Percentiles rank a stretch among this genome's conserved stretches.
Evolutionary conservation across 2,797 vertebrate species (phyloP).

Genomic region (Sciurus vulgaris): DNA sequence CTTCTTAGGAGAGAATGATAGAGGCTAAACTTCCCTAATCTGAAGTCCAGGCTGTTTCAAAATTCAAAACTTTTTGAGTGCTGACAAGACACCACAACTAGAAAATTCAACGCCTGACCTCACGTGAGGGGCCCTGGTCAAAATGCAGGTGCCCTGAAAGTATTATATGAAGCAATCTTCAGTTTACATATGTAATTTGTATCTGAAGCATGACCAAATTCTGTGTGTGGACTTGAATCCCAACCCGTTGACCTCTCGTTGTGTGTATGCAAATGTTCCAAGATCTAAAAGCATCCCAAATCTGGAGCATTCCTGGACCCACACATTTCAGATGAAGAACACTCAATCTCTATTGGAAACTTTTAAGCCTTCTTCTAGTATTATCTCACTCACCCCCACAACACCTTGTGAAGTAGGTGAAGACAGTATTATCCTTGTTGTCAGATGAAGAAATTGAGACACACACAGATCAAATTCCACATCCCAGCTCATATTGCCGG

Average conservation of each 20-base stretch:
- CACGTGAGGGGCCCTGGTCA: not conserved
- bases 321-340: not conserved
- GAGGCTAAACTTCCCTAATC: not conserved
- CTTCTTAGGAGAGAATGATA: not conserved
- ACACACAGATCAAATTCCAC: not conserved
- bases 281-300: not conserved
- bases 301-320: not conserved
- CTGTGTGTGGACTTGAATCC: not conserved
- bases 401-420: not conserved
- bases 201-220: not conserved
- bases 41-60: not conserved
- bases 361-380: not conserved
- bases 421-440: not conserved
- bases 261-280: not conserved
- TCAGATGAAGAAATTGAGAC: not conserved
- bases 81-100: not conserved
- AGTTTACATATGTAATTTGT: too few species aligned
- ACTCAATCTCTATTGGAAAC: not conserved
- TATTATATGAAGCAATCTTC: not conserved
- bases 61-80: not conserved
- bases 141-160: not conserved
- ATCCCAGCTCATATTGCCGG: not conserved
- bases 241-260: not conserved
- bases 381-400: not conserved
- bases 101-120: not conserved